phyloP scores from a whole-genome alignment of 2,797 vertebrate species.

The Petrocephalus schoutedeni region DNA sequence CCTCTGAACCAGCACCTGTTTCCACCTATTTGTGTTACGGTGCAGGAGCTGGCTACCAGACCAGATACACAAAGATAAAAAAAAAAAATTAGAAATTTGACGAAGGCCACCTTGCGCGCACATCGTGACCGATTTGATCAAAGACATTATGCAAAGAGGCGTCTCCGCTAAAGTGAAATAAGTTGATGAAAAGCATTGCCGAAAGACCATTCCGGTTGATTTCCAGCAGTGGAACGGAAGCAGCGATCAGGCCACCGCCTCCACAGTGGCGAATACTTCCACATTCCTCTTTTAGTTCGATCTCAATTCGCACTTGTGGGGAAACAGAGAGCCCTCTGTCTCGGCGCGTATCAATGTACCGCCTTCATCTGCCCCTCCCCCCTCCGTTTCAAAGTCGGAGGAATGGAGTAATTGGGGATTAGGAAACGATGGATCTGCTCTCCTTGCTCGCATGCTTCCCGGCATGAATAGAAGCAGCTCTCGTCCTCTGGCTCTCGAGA shows the following conservation, averaged over 20 bases:
- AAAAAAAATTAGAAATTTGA: not conserved
- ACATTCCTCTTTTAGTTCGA: not conserved
- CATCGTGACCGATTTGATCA: not conserved
- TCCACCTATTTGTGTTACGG: not conserved
- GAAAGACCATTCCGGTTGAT: not conserved
- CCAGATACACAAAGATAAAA: not conserved
- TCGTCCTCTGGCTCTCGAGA: not conserved
- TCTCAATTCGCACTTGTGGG: not conserved
- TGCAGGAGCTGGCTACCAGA: not conserved
- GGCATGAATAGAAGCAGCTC: not conserved
- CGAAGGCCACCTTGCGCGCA: not conserved
- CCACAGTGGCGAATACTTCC: not conserved
- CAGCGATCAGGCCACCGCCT: not conserved
- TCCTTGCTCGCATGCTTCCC: not conserved
- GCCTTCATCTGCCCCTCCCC: constrained; percentile 43
- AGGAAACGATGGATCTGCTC: constrained; percentile 1
- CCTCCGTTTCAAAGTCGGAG: not conserved
- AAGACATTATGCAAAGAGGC: not conserved
- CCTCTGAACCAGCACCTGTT: not conserved
- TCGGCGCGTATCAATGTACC: constrained; percentile 56
- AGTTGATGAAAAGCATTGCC: not conserved
- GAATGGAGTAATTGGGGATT: constrained; percentile 7
- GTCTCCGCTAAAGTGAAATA: not conserved
- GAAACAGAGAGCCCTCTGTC: not conserved
- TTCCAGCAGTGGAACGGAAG: not conserved